Evolutionary conservation across 23 tunicate species (phyloP).

Genomic region (Aplidium turbinatum): DNA sequence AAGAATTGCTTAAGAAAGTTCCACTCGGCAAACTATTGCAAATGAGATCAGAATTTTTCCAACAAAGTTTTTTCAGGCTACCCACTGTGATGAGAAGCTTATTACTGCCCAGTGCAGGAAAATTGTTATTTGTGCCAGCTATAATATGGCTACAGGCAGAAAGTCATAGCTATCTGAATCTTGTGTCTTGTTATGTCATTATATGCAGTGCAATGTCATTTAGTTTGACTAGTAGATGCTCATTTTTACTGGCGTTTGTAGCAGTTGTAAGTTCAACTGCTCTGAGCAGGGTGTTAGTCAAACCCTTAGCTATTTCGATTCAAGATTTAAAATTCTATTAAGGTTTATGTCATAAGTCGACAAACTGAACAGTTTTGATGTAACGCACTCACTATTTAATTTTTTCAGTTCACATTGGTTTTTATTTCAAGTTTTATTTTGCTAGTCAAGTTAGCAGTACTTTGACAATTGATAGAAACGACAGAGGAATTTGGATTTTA

Average conservation of each 20-base stretch:
- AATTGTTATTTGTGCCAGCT: constrained; percentile 72
- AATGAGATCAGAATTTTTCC: too few species aligned
- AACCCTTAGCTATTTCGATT: constrained; percentile 39
- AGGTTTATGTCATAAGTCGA: too few species aligned
- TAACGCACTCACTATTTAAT: too few species aligned
- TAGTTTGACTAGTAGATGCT: constrained; percentile 40
- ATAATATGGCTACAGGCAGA: constrained; percentile 74
- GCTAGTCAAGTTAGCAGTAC: too few species aligned
- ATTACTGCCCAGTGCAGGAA: constrained; percentile 60
- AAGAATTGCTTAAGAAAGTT: not conserved
- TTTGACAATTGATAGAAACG: too few species aligned
- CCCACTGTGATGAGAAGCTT: constrained; percentile 20
- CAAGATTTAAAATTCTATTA: too few species aligned
- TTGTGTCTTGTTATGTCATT: constrained; percentile 49
- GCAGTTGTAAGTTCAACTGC: constrained; percentile 8
- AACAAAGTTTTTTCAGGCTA: not conserved
- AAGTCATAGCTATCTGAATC: constrained; percentile 38
- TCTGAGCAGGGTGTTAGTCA: constrained; percentile 1
- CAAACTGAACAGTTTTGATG: too few species aligned
- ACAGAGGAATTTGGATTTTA: too few species aligned
- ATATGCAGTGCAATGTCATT: constrained; percentile 59
- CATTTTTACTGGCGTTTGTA: constrained; percentile 22
- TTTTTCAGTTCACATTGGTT: too few species aligned
- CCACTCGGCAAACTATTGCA: not conserved
- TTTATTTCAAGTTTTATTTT: too few species aligned